Base-by-base conservation (phyloP, 1,140 invertebrate genomes). In the Saccostrea echinata region DNA sequence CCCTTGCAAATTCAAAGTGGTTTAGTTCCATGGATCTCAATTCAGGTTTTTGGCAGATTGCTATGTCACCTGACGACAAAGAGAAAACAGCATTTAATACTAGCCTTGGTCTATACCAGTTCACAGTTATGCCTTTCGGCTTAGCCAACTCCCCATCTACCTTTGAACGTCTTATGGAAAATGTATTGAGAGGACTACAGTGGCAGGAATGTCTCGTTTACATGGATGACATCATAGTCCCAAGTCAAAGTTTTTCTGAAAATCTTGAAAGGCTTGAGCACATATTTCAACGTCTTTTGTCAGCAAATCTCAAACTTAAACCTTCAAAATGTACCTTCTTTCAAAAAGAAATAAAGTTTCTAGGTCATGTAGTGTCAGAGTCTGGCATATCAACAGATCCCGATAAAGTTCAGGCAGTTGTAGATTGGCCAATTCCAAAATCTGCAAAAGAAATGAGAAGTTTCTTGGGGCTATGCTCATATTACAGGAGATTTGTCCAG, bases 1-100 rank as follows among this genome's bases (percentile, higher is more conserved):
- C n/a, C 16, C 51, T 84, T 9, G 1, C 30, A 33, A n/a, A 61
- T 16, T 12, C 51, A 9, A 30, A 68, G n/a, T 51, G 68, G 18
- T 80, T 84, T 43, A 84, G 35, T n/a, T n/a, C 53, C 0, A 30
- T 86, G 21, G 81, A 86, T 35, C 12, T 84, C 1, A 61, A 61
- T 3, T 51, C 43, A 33, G 93, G 90, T 11, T 93, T 90, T 84
- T 93, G 94, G 93, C 95, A 95, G 83, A 88, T 95, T 0, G 80
- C 16, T 35, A 85, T 96, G 12, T 64, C 92, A n/a, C 27, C 86
- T 18, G 86, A 91, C 8, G 92, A 93, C 64, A 91, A 86, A 13
- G 83, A 94, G 8, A 90, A 90, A 35, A 87, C 89, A 33, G 89
- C 85, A 27, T 88, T 90, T 43, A 35, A 68, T 18, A 85, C 87